These are phyloP conservation scores for Pungitius pungitius DNA, from an alignment of 2,113 vertebrate species.

Conservation along the genomic window DNA sequence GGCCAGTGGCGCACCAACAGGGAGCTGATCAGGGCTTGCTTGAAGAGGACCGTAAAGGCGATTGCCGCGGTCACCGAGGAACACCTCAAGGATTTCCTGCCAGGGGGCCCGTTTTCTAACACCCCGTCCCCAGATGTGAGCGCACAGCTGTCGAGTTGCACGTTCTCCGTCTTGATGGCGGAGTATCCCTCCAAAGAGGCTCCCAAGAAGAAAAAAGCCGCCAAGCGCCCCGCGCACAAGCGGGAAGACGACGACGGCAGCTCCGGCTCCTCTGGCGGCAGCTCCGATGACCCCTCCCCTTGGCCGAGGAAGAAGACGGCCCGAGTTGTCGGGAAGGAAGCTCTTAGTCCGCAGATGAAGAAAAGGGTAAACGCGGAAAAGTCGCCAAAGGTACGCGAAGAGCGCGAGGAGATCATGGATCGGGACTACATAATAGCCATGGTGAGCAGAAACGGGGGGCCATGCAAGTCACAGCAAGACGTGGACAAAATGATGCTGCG, in stretches of 20 bases:
- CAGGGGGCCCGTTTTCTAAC: constrained; percentile 73
- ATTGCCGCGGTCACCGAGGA: constrained; percentile 72
- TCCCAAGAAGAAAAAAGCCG: constrained; percentile 36
- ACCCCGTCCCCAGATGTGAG: constrained; percentile 57
- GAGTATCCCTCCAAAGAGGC: constrained; percentile 72
- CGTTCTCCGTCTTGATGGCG: constrained; percentile 75
- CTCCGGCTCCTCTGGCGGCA: constrained; percentile 14
- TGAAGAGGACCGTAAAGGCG: constrained; percentile 75
- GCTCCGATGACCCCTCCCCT: background rate
- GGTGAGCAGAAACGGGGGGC: constrained; percentile 74
- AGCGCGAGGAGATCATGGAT: constrained; percentile 48
- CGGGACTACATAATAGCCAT: constrained; percentile 61
- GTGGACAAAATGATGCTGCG: constrained; percentile 75
- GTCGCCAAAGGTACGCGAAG: background rate
- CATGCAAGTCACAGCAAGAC: constrained; percentile 76
- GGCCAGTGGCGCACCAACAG: constrained; percentile 72
- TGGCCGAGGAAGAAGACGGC: background rate
- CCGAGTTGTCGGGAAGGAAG: background rate
- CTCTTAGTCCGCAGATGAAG: background rate
- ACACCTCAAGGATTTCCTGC: constrained; percentile 79
- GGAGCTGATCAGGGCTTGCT: constrained; percentile 72
- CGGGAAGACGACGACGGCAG: constrained; percentile 5
- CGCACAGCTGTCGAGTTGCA: constrained; percentile 66
- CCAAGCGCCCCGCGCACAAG: background rate
- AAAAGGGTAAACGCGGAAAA: constrained; percentile 9